A percentile compares a stretch with the other conserved stretches of the same genome.
Evolutionary conservation across 2,888 invertebrate species (phyloP).

Genomic region (Heliconius erato): DNA sequence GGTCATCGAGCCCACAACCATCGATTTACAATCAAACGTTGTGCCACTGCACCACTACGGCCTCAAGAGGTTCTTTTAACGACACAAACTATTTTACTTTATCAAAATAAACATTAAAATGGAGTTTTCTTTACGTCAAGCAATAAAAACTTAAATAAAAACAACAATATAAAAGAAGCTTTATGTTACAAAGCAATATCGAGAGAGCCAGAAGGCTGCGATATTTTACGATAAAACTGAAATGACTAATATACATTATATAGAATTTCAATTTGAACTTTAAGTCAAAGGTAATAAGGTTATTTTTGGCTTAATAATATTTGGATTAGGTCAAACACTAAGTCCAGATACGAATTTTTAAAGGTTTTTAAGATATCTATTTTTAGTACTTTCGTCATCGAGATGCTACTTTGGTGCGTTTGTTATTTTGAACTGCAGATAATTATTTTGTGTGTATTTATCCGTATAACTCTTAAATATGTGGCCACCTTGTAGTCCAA

Average conservation of each 20-base stretch:
- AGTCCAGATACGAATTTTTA: constrained; percentile 42
- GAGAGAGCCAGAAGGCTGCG: constrained; percentile 67
- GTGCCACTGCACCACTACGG: background rate
- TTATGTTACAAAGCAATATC: constrained; percentile 58
- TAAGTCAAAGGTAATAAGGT: background rate
- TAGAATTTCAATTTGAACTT: constrained; percentile 26
- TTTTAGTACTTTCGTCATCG: constrained; percentile 44
- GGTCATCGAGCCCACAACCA: background rate
- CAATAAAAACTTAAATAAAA: background rate
- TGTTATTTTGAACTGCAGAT: background rate
- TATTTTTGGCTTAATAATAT: background rate
- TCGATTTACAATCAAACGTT: background rate
- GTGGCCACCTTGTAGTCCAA: background rate
- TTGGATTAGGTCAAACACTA: constrained; percentile 40
- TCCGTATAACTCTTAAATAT: background rate
- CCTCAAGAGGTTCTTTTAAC: background rate
- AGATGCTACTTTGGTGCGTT: constrained; percentile 14
- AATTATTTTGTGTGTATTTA: background rate
- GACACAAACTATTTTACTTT: background rate
- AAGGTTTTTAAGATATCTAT: constrained; percentile 40
- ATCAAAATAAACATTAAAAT: background rate
- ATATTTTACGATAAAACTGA: constrained; percentile 25
- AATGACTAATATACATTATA: constrained; percentile 47
- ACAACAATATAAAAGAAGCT: constrained; percentile 52
- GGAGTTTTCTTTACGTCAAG: background rate